A percentile compares a stretch with the other conserved stretches of the same genome.
These are phyloP conservation scores for Cyrtodaria siliqua DNA, from an alignment of 2,888 invertebrate genomes.

Conservation along the genomic window DNA sequence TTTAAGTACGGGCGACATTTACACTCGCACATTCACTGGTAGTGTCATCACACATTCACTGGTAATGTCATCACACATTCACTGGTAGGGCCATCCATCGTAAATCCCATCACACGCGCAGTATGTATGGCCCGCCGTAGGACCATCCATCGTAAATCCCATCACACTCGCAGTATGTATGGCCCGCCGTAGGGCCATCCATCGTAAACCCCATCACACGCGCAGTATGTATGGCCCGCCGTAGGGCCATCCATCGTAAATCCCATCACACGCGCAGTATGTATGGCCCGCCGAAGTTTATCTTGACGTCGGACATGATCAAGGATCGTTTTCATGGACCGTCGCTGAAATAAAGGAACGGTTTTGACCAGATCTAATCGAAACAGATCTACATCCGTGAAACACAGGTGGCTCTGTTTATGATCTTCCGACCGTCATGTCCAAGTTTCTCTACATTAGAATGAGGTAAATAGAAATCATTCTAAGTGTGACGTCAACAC, in stretches of 20 bases:
- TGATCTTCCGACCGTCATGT: slow-evolving; percentile 76
- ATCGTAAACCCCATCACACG: too few species aligned
- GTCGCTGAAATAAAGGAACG: slow-evolving; percentile 68
- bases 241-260: too few species aligned
- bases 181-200: too few species aligned
- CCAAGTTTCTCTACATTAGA: slow-evolving; percentile 73
- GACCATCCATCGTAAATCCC: too few species aligned
- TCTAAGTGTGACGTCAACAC: slow-evolving; percentile 71
- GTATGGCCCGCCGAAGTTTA: slow-evolving; percentile 66
- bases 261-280: too few species aligned
- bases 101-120: too few species aligned
- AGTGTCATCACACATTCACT: slow-evolving; percentile 71
- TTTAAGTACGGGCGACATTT: slow-evolving; percentile 73
- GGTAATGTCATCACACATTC: slow-evolving; percentile 69
- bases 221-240: slow-evolving; percentile 11
- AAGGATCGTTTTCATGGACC: slow-evolving; percentile 76
- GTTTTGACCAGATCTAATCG: slow-evolving; percentile 78
- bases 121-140: too few species aligned
- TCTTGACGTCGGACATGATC: slow-evolving; percentile 79
- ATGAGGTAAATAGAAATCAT: slow-evolving; percentile 76
- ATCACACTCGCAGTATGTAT: too few species aligned
- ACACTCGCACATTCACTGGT: slow-evolving; percentile 76
- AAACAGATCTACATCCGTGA: slow-evolving; percentile 74
- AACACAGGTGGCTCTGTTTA: slow-evolving; percentile 74
- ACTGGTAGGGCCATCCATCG: too few species aligned